A percentile compares a stretch with the other conserved stretches of the same genome.
These are phyloP conservation scores for Petrocephalus sullivani DNA, from an alignment of 2,797 vertebrate species.

Conservation along the genomic window DNA sequence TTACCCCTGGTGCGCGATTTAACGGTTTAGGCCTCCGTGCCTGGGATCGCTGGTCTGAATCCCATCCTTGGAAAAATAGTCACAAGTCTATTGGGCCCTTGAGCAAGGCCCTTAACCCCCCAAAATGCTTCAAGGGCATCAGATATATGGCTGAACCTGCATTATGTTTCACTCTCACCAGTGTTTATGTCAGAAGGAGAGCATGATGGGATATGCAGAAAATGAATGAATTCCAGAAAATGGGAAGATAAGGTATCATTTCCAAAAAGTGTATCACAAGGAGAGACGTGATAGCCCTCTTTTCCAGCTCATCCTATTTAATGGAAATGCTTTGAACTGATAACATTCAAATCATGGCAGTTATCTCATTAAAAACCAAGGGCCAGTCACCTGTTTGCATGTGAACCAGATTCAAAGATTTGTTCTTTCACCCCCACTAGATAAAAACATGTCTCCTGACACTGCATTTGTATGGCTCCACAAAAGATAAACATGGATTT, in stretches of 20 bases:
- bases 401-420: slow-evolving; percentile 9
- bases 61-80: not conserved
- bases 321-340: slow-evolving; percentile 31
- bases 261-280: not conserved
- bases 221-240: not conserved
- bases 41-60: not conserved
- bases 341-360: slow-evolving; percentile 32
- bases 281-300: not conserved
- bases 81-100: not conserved
- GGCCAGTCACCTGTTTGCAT: slow-evolving; percentile 26
- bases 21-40: not conserved
- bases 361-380: slow-evolving; percentile 32
- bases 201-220: not conserved
- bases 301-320: slow-evolving; percentile 26
- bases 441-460: slow-evolving; percentile 32
- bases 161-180: not conserved
- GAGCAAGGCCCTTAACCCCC: not conserved
- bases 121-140: not conserved
- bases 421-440: slow-evolving; percentile 28
- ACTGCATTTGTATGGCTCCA: slow-evolving; percentile 29
- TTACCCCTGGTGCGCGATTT: slow-evolving; percentile 27
- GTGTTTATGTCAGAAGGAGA: not conserved
- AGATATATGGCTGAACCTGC: not conserved
- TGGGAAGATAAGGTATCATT: not conserved
- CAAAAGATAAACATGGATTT: slow-evolving; percentile 4